Base-by-base conservation (phyloP, 2,888 invertebrate genomes). In the Orchesella flavescens region DNA sequence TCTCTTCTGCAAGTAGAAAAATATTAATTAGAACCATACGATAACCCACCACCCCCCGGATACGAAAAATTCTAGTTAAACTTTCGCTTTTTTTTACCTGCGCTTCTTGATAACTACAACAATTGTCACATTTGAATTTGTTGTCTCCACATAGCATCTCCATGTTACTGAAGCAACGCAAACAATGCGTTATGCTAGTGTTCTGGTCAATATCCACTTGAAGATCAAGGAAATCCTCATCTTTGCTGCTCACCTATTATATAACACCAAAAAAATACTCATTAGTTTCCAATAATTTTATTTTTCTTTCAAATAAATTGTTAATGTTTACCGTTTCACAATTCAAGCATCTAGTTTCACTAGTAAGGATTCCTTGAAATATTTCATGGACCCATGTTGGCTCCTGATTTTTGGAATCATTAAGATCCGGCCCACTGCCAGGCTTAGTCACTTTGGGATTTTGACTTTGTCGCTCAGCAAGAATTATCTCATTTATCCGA, bases 311-410 rank as follows among this genome's bases (percentile, higher is more conserved):
- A 61, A 21, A 23, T 19, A 7, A 7, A 21, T 23, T 10, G 57
- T 57, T 57, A 10, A 19, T 4, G 57, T 34, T 90, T 89, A 99
- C 97, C 87, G 98, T 98, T 93, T 99, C 99, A 92, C 99, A 99
- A 91, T 99, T 99, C 89, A 99, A 93, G 92, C 99, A 99, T 89
- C 98, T 93, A 1, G 99, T 99, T 92, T 99, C 99, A 90, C 99
- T 99, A 3, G 99, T 99, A 86, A 99, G 93, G 75, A 99, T 99
- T 87, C 99, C 99, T 92, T 99, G 99, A 92, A 99, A 99, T 90
- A 99, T 98, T 91, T 99, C 99, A 90, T 99, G 99, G 84, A 99
- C 98, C 99, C 99, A 99, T 0, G 99, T 99, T 71, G 97, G 96
- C 89, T 97, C 97, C 0, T 94, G 94, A 90, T 83, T 44, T 84